These are phyloP conservation scores for Globicephala melas DNA, from an alignment of 2,113 vertebrate species.

Conservation along the genomic window DNA sequence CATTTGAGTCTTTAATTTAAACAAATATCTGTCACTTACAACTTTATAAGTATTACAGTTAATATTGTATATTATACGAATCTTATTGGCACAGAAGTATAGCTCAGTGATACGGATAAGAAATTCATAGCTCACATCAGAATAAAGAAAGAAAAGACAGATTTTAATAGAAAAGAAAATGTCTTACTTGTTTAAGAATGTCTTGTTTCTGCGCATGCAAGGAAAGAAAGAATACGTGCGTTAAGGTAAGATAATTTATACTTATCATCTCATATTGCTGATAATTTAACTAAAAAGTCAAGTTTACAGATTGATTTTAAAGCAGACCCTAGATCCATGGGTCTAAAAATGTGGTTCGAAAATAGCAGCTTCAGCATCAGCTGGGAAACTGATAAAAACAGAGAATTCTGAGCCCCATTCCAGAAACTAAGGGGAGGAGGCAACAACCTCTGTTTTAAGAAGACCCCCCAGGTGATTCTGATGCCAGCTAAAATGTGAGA, in stretches of 20 bases:
- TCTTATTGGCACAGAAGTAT: not conserved
- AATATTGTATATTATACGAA: not conserved
- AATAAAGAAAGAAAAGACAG: conserved; percentile 56
- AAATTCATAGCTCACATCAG: conserved; percentile 54
- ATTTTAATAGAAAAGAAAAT: conserved; percentile 73
- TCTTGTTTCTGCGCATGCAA: conserved; percentile 93
- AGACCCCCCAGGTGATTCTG: not conserved
- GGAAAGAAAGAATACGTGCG: conserved; percentile 76
- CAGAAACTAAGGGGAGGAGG: not conserved
- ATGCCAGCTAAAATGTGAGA: not conserved
- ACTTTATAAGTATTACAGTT: not conserved
- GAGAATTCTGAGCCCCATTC: not conserved
- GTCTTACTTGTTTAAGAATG: conserved; percentile 95
- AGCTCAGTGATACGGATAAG: conserved; percentile 26
- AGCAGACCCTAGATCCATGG: not conserved
- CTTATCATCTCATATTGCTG: conserved; percentile 37
- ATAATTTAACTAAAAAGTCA: conserved; percentile 61
- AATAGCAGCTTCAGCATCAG: not conserved
- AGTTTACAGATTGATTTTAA: conserved; percentile 58
- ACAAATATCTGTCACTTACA: not conserved
- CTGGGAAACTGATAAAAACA: not conserved
- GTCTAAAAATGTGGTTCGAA: not conserved
- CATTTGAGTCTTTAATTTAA: not conserved
- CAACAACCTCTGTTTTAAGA: not conserved
- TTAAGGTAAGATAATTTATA: conserved; percentile 73